Evolutionary conservation across 2,113 vertebrate species (phyloP).

Genomic region (Colinus virginianus): DNA sequence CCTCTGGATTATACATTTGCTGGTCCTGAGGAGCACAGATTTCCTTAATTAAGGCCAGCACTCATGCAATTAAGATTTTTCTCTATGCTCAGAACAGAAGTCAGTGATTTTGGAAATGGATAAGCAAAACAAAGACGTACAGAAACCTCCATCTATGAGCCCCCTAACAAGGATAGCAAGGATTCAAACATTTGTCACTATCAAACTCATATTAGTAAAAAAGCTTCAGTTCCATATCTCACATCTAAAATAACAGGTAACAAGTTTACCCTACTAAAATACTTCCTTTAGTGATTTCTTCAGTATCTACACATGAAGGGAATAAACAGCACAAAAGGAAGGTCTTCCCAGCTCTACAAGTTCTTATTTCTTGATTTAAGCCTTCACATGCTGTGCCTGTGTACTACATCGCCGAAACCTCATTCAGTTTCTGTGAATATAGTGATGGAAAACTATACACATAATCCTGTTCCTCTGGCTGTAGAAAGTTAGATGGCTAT

Average conservation of each 20-base stretch:
- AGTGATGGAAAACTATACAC: background rate
- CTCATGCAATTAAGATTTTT: background rate
- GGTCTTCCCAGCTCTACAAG: background rate
- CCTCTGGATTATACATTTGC: background rate
- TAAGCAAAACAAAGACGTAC: background rate
- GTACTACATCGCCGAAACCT: too few relatives aligned
- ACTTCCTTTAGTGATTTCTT: background rate
- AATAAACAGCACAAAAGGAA: background rate
- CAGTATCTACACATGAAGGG: background rate
- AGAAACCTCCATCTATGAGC: background rate
- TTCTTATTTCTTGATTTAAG: background rate
- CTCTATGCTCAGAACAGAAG: background rate
- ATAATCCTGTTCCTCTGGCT: background rate
- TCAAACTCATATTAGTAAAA: background rate
- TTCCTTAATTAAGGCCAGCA: background rate
- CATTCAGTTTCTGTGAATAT: background rate
- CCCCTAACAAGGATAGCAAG: rapidly evolving
- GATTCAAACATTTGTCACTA: background rate
- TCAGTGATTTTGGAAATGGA: rapidly evolving
- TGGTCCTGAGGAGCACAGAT: background rate
- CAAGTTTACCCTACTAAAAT: background rate
- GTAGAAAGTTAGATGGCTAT: background rate
- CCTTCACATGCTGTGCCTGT: background rate
- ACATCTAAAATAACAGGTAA: background rate
- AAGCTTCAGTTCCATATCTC: background rate